These are phyloP conservation scores for Leptinotarsa tumamoca DNA, from an alignment of 2,888 invertebrate genomes.

Conservation along the genomic window DNA sequence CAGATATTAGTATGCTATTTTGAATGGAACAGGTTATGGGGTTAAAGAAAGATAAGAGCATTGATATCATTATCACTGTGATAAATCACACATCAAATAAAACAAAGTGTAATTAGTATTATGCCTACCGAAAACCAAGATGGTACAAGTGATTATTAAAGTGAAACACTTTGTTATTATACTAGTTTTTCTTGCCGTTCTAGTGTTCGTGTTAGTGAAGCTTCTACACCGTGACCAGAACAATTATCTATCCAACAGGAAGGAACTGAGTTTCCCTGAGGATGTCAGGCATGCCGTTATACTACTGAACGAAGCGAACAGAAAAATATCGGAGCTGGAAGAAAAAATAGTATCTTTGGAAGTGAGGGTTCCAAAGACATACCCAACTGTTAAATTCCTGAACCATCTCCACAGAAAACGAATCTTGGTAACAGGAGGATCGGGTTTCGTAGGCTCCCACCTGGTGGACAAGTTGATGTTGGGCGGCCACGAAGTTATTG, in stretches of 20 bases:
- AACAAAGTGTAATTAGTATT: not conserved
- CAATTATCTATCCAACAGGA: constrained; percentile 44
- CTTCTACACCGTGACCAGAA: constrained; percentile 13
- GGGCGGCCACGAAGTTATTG: constrained; percentile 95
- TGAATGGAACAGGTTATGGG: not conserved
- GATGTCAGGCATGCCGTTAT: constrained; percentile 52
- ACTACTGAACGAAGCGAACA: constrained; percentile 72
- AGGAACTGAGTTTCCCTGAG: constrained; percentile 49
- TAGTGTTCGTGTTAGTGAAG: not conserved
- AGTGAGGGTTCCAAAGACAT: constrained; percentile 81
- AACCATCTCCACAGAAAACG: constrained; percentile 93
- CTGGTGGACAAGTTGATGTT: constrained; percentile 95
- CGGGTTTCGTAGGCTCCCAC: constrained; percentile 99
- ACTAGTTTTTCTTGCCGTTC: not conserved
- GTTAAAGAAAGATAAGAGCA: constrained; percentile 6
- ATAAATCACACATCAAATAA: constrained; percentile 10
- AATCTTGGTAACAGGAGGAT: constrained; percentile 95
- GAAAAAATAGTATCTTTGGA: constrained; percentile 80
- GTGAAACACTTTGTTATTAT: not conserved
- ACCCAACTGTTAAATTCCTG: constrained; percentile 90
- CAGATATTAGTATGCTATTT: not conserved
- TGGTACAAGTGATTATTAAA: constrained; percentile 6
- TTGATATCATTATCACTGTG: constrained; percentile 1
- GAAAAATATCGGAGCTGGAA: constrained; percentile 76
- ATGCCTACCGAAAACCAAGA: not conserved